These are phyloP conservation scores for Pristis pectinata DNA, from an alignment of 2,797 vertebrate genomes.

Conservation along the genomic window DNA sequence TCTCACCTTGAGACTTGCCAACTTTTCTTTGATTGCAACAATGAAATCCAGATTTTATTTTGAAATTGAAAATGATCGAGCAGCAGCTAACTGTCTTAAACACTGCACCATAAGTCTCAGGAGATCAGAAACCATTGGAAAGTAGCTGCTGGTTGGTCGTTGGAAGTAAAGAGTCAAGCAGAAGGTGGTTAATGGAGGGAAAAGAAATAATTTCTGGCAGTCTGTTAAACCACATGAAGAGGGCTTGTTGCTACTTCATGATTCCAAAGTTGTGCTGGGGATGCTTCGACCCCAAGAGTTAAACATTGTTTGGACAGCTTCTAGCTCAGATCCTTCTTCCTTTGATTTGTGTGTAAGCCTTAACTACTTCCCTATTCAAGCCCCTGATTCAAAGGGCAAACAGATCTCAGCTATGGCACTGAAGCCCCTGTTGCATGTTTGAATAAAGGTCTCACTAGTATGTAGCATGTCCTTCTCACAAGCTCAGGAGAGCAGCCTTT, in stretches of 20 bases:
- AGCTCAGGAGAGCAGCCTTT: not conserved
- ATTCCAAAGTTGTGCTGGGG: not conserved
- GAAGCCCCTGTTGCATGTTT: not conserved
- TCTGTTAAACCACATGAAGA: not conserved
- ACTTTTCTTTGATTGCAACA: not conserved
- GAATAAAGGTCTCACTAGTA: not conserved
- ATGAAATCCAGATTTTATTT: not conserved
- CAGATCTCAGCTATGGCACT: not conserved
- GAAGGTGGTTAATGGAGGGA: no score
- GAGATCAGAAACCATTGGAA: not conserved
- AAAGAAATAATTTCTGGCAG: not conserved
- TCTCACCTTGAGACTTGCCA: not conserved
- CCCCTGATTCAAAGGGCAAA: not conserved
- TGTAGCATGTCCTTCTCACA: not conserved
- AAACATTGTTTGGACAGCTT: not conserved
- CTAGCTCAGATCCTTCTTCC: not conserved
- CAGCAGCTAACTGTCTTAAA: not conserved
- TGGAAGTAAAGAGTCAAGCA: not conserved
- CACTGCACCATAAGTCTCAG: not conserved
- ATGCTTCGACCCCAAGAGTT: not conserved
- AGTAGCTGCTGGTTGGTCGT: not conserved
- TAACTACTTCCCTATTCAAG: not conserved
- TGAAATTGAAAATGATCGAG: not conserved
- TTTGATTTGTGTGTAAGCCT: not conserved
- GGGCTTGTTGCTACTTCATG: not conserved